phyloP scores from a whole-genome alignment of 2,113 vertebrate species.

The Ranitomeya variabilis region DNA sequence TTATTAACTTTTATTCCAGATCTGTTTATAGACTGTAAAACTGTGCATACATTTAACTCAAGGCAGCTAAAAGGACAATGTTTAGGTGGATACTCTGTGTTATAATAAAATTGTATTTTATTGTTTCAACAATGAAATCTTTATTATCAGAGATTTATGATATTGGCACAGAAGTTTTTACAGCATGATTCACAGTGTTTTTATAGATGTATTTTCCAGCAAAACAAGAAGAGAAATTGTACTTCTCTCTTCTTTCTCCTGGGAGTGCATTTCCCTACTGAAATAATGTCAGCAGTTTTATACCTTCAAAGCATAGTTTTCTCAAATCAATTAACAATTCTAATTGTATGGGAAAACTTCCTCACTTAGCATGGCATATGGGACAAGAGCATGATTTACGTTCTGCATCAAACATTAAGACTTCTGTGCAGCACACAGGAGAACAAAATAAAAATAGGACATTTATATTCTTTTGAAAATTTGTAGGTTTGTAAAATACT shows the following conservation, averaged over 20 bases:
- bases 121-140: slow-evolving; percentile 98
- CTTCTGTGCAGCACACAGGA: slow-evolving; percentile 71
- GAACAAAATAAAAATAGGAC: slow-evolving; percentile 22
- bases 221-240: slow-evolving; percentile 92
- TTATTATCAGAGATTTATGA: slow-evolving; percentile 99
- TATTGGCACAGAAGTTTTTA: slow-evolving; percentile 96
- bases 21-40: slow-evolving; percentile 99
- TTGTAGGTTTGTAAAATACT: background rate
- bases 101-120: slow-evolving; percentile 98
- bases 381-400: slow-evolving; percentile 97
- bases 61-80: slow-evolving; percentile 99
- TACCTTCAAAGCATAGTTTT: slow-evolving; percentile 99
- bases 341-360: slow-evolving; percentile 98
- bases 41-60: slow-evolving; percentile 97
- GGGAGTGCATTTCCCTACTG: slow-evolving; percentile 91
- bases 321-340: slow-evolving; percentile 99
- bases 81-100: slow-evolving; percentile 99
- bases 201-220: slow-evolving; percentile 92
- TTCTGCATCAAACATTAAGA: slow-evolving; percentile 87
- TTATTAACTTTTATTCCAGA: slow-evolving; percentile 99
- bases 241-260: slow-evolving; percentile 84
- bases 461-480: background rate
- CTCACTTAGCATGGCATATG: slow-evolving; percentile 97
- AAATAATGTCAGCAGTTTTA: slow-evolving; percentile 99
- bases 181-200: slow-evolving; percentile 91